Evolutionary conservation across 2,113 vertebrate genomes (phyloP), one percentile per base, ranked within the genome.

Genomic region (Syngnathus floridae): DNA sequence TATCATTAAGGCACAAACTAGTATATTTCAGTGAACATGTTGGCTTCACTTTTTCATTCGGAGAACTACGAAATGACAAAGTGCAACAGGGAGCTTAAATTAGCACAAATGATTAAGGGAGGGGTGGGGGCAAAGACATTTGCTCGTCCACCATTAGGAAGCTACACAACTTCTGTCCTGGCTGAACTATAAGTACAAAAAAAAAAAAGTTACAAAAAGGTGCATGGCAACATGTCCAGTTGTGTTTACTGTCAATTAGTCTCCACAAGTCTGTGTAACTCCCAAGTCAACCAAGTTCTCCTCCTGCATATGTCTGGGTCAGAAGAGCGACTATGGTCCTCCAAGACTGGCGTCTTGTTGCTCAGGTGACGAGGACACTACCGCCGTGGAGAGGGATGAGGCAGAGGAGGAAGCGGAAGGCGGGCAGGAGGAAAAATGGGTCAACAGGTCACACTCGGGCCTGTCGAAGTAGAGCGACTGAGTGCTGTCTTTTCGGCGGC

Each of bases 291-390:
- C 9, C n/a, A 52, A 35, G 7, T 16, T 36, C 19, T 60, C 8
- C 19, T 37, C 13, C 45, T 63, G 35, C 10, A 74, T 37, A 91
- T 67, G 77, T 93, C 93, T 0, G 93, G 94, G 74, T 96, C 92
- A 0, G 96, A 97, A 86, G 95, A 95, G 45, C 91, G 92, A 71
- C 95, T 92, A 61, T 90, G 86, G 66, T 84, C 79, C 61, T 90
- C 87, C 67, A 60, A 52, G 52, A 57, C 55, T 58, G 49, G 57
- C 2, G 37, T 0, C 1, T 63, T 5, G 0, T n/a, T 45, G 19
- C 46, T 43, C 56, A 73, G 74, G 31, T 68, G 64, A 21, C 62
- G 82, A 70, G 74, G 35, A 31, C 68, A n/a, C 11, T 64, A 43
- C 40, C 0, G 37, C 70, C 9, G 57, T 12, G 31, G 87, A 45